Percentiles rank a stretch among this genome's conserved stretches.
These are phyloP conservation scores for Embiotoca jacksoni DNA, from an alignment of 2,113 vertebrate genomes.

Conservation along the genomic window DNA sequence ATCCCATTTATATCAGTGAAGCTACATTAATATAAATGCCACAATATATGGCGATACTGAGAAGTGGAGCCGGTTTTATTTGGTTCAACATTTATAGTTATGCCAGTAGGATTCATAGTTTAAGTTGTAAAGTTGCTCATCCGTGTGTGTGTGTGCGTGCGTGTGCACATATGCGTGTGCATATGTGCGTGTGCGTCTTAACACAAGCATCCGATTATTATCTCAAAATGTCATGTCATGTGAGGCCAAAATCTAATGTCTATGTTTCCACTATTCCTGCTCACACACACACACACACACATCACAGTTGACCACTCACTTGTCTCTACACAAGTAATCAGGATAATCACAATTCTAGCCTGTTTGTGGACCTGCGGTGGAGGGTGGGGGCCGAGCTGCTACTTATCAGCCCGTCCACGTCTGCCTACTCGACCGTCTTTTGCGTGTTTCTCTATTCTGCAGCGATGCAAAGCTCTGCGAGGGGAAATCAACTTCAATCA, in stretches of 20 bases:
- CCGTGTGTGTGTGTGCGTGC: no score
- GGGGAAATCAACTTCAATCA: constrained; percentile 74
- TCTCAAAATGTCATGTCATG: neutral
- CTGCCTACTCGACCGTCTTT: constrained; percentile 44
- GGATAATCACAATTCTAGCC: constrained; percentile 28
- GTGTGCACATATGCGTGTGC: no score
- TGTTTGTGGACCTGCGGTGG: constrained; percentile 30
- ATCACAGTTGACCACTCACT: constrained; percentile 40
- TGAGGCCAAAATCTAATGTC: neutral
- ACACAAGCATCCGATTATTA: no score
- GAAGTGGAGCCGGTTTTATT: no score
- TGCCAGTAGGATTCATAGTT: no score
- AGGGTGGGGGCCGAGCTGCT: constrained; percentile 11
- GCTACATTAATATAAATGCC: no score
- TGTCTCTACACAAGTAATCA: constrained; percentile 11
- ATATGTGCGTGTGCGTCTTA: no score
- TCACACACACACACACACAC: neutral
- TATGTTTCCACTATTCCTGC: neutral
- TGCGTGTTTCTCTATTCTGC: constrained; percentile 47
- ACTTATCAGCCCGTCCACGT: constrained; percentile 58
- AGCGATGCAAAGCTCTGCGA: constrained; percentile 58
- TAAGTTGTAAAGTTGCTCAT: no score
- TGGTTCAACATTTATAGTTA: no score
- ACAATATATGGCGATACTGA: no score
- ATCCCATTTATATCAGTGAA: no score